Conservation (phyloP, 2,888 invertebrate species). For the Ditula angustiorana region DNA sequence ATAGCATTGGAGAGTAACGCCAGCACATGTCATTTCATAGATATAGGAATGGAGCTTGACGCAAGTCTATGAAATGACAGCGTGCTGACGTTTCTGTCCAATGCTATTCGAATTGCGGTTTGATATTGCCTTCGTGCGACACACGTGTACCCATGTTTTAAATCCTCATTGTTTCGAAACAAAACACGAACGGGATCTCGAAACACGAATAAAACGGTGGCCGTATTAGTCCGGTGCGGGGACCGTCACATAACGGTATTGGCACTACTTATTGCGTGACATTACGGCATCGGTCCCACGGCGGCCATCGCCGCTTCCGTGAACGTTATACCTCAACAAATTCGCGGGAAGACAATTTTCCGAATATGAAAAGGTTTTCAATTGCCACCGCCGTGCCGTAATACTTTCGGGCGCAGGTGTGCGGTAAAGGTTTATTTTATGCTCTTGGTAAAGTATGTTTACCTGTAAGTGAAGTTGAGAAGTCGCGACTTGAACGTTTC, state of each 20-base stretch:
- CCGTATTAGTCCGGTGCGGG: neutral
- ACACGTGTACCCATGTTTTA: neutral
- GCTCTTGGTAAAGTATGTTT: neutral
- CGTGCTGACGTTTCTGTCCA: too few species aligned
- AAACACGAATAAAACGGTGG: neutral
- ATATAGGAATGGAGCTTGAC: too few species aligned
- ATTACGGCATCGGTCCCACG: slow-evolving; percentile 22
- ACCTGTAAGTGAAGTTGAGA: neutral
- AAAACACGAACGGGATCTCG: neutral
- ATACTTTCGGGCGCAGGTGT: slow-evolving; percentile 13
- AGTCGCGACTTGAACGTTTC: too few species aligned
- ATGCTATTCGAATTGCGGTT: too few species aligned
- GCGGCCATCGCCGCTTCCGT: slow-evolving; percentile 10
- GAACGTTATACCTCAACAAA: slow-evolving; percentile 30
- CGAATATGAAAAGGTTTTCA: slow-evolving; percentile 39
- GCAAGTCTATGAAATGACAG: too few species aligned
- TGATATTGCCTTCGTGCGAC: too few species aligned
- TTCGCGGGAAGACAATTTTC: slow-evolving; percentile 34
- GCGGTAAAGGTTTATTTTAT: slow-evolving; percentile 20
- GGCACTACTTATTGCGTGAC: slow-evolving; percentile 5
- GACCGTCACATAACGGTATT: neutral
- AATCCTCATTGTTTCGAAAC: neutral
- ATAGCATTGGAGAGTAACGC: too few species aligned
- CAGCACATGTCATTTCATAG: too few species aligned
- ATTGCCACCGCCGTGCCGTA: slow-evolving; percentile 16